These are phyloP conservation scores for Cephus sareptanus DNA, from an alignment of 2,888 invertebrate genomes.

Conservation along the genomic window DNA sequence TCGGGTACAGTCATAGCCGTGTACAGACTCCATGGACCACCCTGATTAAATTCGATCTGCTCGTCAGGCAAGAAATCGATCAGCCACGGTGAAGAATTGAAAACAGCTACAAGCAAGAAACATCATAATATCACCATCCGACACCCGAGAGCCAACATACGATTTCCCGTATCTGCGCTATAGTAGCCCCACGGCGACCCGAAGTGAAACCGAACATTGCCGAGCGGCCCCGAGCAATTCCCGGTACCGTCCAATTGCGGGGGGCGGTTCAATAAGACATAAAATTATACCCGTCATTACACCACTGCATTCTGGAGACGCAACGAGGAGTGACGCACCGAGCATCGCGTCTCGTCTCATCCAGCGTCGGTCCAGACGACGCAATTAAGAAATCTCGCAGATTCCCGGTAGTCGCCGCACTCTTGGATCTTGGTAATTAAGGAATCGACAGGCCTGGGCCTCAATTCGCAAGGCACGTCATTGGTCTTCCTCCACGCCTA, in stretches of 20 bases:
- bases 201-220: not conserved
- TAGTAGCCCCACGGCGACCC: not conserved
- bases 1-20: accelerated
- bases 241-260: not conserved
- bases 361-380: conserved; percentile 26
- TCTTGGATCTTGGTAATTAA: conserved; percentile 50
- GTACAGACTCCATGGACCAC: not conserved
- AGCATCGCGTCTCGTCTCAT: not conserved
- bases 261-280: not conserved
- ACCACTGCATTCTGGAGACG: not conserved
- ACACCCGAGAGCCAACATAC: no score
- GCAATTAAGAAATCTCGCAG: conserved; percentile 62
- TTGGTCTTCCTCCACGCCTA: conserved; percentile 7
- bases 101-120: not conserved
- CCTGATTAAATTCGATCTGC: not conserved
- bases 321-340: not conserved
- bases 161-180: not conserved
- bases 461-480: conserved; percentile 35
- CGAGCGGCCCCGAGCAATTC: not conserved
- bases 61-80: not conserved
- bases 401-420: conserved; percentile 54
- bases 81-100: not conserved
- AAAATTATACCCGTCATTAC: not conserved
- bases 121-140: no score
- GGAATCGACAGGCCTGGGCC: conserved; percentile 58